A percentile compares a stretch with the other conserved stretches of the same genome.
These are phyloP conservation scores for Epizoanthus rinbou DNA, from an alignment of 92 coral and sea anemone genomes.

Conservation along the genomic window DNA sequence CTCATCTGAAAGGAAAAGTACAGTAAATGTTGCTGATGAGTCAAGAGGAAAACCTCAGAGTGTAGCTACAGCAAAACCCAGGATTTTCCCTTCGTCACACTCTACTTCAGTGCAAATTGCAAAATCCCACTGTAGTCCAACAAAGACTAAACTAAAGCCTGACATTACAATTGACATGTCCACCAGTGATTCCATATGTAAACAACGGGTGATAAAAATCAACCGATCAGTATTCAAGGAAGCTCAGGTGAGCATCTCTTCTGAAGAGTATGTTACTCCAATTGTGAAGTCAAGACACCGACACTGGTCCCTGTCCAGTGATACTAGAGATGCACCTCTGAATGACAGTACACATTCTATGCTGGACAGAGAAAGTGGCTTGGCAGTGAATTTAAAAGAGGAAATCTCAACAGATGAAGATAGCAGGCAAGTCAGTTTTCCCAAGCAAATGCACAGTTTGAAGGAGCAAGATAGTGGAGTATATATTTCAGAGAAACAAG, in stretches of 20 bases:
- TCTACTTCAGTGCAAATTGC: not conserved
- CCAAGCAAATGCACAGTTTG: not conserved
- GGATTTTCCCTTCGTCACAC: not conserved
- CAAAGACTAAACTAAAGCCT: not conserved
- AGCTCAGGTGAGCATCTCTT: not conserved
- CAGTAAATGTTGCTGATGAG: not conserved
- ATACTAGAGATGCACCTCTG: not conserved
- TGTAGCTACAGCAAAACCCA: not conserved
- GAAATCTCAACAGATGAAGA: not conserved
- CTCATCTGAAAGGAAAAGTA: not conserved
- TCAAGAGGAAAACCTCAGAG: not conserved
- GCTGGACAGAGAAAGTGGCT: not conserved
- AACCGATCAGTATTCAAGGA: constrained; percentile 11
- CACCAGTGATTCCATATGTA: not conserved
- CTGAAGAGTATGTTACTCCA: not conserved
- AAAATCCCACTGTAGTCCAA: not conserved
- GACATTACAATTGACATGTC: not conserved
- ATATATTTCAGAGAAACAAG: not conserved
- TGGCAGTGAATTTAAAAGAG: not conserved
- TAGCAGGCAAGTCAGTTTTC: not conserved
- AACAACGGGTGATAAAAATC: constrained; percentile 5
- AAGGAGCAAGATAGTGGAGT: not conserved
- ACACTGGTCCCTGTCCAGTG: constrained; percentile 20
- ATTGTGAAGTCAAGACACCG: constrained; percentile 14
- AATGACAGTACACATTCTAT: not conserved